phyloP scores from a whole-genome alignment of 2,797 vertebrate genomes.

The Platalea minor region DNA sequence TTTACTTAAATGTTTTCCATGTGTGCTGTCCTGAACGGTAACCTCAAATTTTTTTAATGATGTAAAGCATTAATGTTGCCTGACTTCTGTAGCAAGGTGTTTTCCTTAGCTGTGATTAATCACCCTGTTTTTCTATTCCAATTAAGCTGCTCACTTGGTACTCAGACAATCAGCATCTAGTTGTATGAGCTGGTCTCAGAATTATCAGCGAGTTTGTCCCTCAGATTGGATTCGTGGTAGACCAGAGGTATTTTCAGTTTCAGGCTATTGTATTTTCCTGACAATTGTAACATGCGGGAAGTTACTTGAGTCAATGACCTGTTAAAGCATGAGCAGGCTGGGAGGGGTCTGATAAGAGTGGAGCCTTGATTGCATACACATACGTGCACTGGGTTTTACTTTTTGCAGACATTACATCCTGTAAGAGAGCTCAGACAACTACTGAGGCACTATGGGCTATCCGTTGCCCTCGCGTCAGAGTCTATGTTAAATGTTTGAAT shows the following conservation, averaged over 20 bases:
- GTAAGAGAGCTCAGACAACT: neutral
- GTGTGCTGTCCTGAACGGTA: neutral
- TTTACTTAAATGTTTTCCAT: neutral
- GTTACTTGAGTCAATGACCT: neutral
- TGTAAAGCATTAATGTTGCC: neutral
- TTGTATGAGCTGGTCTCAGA: neutral
- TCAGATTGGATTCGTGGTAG: neutral
- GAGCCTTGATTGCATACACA: neutral
- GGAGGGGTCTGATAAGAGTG: neutral
- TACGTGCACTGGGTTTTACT: neutral
- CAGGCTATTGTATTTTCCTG: neutral
- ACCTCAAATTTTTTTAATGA: neutral
- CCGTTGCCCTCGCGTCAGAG: neutral
- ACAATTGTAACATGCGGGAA: neutral
- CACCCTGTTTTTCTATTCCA: neutral
- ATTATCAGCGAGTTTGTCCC: neutral
- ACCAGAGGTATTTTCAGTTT: neutral
- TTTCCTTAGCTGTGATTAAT: conserved; percentile 26
- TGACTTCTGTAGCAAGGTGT: neutral
- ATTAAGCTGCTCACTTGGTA: neutral
- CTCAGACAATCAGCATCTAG: neutral
- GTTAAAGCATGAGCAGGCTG: neutral
- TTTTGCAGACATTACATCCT: neutral
- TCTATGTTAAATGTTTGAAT: accelerated
- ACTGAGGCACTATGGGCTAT: neutral